Percentiles rank a stretch among this genome's conserved stretches.
phyloP scores from a whole-genome alignment of 2,888 invertebrate genomes.

The Atethmia centrago region DNA sequence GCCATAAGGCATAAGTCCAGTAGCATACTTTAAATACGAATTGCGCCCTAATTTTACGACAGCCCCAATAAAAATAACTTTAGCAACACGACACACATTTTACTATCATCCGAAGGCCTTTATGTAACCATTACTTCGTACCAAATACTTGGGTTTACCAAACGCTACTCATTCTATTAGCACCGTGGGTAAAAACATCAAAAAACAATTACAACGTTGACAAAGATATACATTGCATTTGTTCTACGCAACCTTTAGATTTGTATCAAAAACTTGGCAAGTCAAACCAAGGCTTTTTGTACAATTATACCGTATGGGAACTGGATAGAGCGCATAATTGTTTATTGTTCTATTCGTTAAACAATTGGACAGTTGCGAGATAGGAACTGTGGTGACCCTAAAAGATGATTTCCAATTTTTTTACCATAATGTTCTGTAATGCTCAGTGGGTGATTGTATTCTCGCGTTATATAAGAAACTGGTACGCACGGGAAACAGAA shows the following conservation, averaged over 20 bases:
- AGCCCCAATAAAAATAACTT: conserved; percentile 46
- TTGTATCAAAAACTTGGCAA: conserved; percentile 77
- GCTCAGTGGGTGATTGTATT: conserved; percentile 18
- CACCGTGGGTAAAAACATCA: conserved; percentile 56
- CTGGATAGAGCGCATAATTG: conserved; percentile 75
- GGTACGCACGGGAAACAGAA: background rate
- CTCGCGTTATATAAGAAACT: conserved; percentile 29
- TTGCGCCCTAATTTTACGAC: conserved; percentile 3
- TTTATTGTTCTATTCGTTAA: conserved; percentile 80
- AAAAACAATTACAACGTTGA: conserved; percentile 63
- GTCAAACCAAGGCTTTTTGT: conserved; percentile 85
- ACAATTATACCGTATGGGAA: conserved; percentile 85
- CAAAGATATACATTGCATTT: conserved; percentile 65
- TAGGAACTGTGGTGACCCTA: conserved; percentile 71
- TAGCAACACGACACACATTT: conserved; percentile 35
- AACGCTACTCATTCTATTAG: conserved; percentile 52
- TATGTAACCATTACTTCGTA: conserved; percentile 36
- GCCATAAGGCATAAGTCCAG: too few relatives aligned
- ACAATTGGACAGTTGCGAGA: conserved; percentile 77
- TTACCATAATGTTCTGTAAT: conserved; percentile 43
- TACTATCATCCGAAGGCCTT: conserved; percentile 36
- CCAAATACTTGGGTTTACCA: conserved; percentile 57
- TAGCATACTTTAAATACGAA: background rate
- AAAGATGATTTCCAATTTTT: conserved; percentile 56
- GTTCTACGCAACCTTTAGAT: conserved; percentile 85